These are phyloP conservation scores for Argynnis bischoffii DNA, from an alignment of 2,888 invertebrate species.

Conservation along the genomic window DNA sequence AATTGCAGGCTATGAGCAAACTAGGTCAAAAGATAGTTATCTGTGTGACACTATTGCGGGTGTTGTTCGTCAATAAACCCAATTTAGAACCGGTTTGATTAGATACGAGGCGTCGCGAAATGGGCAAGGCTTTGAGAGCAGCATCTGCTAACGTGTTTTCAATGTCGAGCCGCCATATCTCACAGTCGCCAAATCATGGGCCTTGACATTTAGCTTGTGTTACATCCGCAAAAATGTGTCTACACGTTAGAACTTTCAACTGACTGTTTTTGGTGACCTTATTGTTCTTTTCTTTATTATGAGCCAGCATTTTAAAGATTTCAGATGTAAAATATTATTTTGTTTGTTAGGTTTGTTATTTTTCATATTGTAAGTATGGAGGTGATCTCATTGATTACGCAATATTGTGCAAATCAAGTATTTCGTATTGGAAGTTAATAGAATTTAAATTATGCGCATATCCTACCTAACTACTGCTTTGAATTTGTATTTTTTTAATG, in stretches of 20 bases:
- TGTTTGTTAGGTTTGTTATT: no score
- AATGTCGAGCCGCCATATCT: constrained; percentile 50
- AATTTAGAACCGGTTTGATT: constrained; percentile 36
- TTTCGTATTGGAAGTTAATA: no score
- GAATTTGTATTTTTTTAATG: no score
- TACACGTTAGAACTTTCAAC: constrained; percentile 21
- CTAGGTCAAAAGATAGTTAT: constrained; percentile 31
- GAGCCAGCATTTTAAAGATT: neutral
- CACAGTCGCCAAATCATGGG: constrained; percentile 43
- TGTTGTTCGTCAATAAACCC: constrained; percentile 30
- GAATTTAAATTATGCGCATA: no score
- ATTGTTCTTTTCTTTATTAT: neutral
- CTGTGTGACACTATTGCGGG: constrained; percentile 24
- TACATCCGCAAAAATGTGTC: constrained; percentile 36
- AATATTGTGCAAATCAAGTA: no score
- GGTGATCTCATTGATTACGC: no score
- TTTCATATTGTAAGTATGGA: no score
- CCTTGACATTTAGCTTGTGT: constrained; percentile 56
- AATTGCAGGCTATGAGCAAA: constrained; percentile 10
- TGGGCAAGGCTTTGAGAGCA: constrained; percentile 34
- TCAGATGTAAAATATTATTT: no score
- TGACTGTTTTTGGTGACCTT: constrained; percentile 3
- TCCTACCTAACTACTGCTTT: no score
- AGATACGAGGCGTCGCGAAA: constrained; percentile 30
- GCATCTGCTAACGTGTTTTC: constrained; percentile 46